A percentile compares a stretch with the other conserved stretches of the same genome.
Conservation (phyloP, 2,113 vertebrate species). For the Holacanthus passer region DNA sequence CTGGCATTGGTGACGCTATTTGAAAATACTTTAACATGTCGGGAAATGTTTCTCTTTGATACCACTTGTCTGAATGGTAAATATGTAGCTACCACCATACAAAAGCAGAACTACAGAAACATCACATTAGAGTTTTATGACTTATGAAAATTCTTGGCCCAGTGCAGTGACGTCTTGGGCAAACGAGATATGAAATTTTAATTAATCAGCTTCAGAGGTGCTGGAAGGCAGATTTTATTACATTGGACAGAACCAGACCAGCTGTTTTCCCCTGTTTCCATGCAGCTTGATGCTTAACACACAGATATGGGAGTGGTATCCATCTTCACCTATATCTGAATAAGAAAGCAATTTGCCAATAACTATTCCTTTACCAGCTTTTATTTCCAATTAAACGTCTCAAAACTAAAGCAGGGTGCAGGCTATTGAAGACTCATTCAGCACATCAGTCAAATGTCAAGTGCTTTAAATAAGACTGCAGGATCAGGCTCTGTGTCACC, state of each 20-base stretch:
- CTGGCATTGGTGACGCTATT: neutral
- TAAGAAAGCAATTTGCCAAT: neutral
- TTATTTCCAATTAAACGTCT: neutral
- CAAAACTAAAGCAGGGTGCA: neutral
- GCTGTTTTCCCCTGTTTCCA: neutral
- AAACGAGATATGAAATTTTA: neutral
- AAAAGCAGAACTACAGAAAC: neutral
- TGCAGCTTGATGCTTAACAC: neutral
- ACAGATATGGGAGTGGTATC: too few relatives aligned
- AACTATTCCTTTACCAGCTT: neutral
- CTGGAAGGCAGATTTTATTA: neutral
- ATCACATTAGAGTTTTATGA: neutral
- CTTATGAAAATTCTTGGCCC: neutral
- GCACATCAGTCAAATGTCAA: conserved; percentile 9
- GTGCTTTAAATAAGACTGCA: conserved; percentile 1
- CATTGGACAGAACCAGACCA: neutral
- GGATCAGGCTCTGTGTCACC: too few relatives aligned
- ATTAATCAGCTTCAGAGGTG: neutral
- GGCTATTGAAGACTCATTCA: neutral
- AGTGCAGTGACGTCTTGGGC: neutral
- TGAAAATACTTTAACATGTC: neutral
- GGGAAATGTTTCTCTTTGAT: neutral
- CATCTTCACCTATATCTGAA: neutral
- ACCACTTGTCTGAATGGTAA: neutral
- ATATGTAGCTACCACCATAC: neutral